Percentiles rank a stretch among this genome's conserved stretches.
Evolutionary conservation across 1,140 invertebrate species (phyloP).

Genomic region (Drosophila paulistorum): DNA sequence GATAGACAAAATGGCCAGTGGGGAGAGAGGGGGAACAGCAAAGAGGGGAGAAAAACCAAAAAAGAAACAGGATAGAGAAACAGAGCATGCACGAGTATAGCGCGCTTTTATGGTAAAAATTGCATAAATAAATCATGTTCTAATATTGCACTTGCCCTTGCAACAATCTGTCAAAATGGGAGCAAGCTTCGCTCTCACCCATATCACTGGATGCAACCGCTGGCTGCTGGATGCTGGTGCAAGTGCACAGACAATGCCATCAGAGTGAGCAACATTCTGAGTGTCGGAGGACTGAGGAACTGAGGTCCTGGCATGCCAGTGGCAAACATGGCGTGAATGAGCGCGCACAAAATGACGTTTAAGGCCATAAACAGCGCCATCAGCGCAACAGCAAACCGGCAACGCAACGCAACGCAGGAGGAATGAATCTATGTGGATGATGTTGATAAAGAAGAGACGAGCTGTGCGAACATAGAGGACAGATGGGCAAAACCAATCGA

Average conservation of each 20-base stretch:
- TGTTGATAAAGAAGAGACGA: slow-evolving; percentile 9
- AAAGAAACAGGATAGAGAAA: background rate
- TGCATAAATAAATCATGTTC: slow-evolving; percentile 83
- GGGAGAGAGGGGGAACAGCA: background rate
- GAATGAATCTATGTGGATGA: slow-evolving; percentile 10
- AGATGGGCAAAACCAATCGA: slow-evolving; percentile 67
- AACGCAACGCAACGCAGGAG: slow-evolving; percentile 28
- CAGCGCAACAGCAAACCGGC: slow-evolving; percentile 1
- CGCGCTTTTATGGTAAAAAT: slow-evolving; percentile 69
- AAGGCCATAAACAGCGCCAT: slow-evolving; percentile 67
- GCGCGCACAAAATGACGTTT: slow-evolving; percentile 78
- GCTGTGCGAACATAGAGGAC: slow-evolving; percentile 30
- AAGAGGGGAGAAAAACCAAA: background rate
- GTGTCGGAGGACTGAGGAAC: background rate
- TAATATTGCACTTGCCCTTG: slow-evolving; percentile 81
- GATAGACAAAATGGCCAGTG: slow-evolving; percentile 6
- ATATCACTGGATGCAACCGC: slow-evolving; percentile 26
- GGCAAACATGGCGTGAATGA: slow-evolving; percentile 70
- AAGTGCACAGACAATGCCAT: slow-evolving; percentile 46
- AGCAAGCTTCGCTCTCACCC: slow-evolving; percentile 23
- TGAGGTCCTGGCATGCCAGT: slow-evolving; percentile 20
- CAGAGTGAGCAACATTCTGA: background rate
- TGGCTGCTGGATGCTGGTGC: background rate
- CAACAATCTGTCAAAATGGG: slow-evolving; percentile 75
- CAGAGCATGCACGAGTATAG: slow-evolving; percentile 35